phyloP scores from a whole-genome alignment of 1,140 invertebrate species.

The Stegodyphus mimosarum region DNA sequence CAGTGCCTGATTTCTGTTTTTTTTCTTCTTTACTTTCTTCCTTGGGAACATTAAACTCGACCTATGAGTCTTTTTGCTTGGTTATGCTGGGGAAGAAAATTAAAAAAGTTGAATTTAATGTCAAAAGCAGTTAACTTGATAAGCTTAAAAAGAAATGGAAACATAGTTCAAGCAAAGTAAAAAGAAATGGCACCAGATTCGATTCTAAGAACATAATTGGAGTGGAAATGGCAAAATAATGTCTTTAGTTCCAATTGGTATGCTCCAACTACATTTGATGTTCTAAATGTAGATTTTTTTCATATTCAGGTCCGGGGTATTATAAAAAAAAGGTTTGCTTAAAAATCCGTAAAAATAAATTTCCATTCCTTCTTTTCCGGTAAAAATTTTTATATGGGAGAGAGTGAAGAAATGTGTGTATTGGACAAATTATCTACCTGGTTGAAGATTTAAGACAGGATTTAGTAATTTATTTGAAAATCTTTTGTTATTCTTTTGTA shows the following conservation, averaged over 20 bases:
- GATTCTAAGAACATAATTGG: constrained; percentile 28
- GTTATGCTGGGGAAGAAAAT: not conserved
- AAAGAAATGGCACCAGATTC: constrained; percentile 14
- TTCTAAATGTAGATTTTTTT: constrained; percentile 8
- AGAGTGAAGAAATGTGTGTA: too few relatives aligned
- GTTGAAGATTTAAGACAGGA: too few relatives aligned
- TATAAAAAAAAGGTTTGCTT: too few relatives aligned
- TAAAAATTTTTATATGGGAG: too few relatives aligned
- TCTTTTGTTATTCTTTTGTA: too few relatives aligned
- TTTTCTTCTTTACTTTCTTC: constrained; percentile 33
- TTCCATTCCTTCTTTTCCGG: too few relatives aligned
- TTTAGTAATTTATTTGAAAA: too few relatives aligned
- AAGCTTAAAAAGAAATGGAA: constrained; percentile 5
- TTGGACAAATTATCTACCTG: too few relatives aligned
- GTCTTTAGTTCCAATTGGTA: constrained; percentile 5
- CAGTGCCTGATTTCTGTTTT: not conserved
- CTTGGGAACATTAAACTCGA: constrained; percentile 18
- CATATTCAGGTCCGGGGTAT: too few relatives aligned
- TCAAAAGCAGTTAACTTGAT: not conserved
- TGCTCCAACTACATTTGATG: not conserved
- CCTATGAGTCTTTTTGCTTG: constrained; percentile 1
- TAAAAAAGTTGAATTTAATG: not conserved
- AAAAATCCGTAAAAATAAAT: too few relatives aligned
- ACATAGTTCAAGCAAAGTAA: constrained; percentile 4
- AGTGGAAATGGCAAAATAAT: constrained; percentile 30